Evolutionary conservation across 1,140 invertebrate species (phyloP).

Genomic region (Tetramorium alpestre): DNA sequence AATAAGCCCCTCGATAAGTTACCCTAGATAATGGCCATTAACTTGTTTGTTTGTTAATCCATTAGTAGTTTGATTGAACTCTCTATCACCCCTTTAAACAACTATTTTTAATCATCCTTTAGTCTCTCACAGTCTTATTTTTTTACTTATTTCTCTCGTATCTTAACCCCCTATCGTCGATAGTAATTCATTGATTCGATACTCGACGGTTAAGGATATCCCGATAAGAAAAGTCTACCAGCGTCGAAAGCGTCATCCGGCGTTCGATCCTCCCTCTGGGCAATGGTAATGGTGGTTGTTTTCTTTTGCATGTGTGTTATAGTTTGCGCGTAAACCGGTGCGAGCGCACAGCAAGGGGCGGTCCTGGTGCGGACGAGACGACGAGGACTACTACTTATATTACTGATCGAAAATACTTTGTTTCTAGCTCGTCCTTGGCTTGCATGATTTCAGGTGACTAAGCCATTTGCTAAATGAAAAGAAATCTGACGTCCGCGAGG

Average conservation of each 20-base stretch:
- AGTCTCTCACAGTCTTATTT: conserved; percentile 27
- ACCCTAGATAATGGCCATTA: conserved; percentile 38
- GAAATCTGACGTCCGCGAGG: conserved; percentile 60
- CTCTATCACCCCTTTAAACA: conserved; percentile 1
- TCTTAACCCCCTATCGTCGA: not conserved
- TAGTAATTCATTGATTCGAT: conserved; percentile 16
- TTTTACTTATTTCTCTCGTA: conserved; percentile 9
- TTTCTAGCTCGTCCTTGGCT: conserved; percentile 80
- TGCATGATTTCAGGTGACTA: conserved; percentile 82
- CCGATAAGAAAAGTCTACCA: conserved; percentile 44
- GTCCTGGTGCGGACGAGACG: conserved; percentile 76
- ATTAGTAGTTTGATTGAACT: conserved; percentile 53
- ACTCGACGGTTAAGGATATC: conserved; percentile 24
- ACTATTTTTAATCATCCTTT: conserved; percentile 11
- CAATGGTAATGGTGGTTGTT: conserved; percentile 78
- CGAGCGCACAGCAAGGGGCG: conserved; percentile 78
- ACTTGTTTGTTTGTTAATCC: conserved; percentile 24
- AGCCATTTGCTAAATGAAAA: conserved; percentile 74
- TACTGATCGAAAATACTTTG: conserved; percentile 82
- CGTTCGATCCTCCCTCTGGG: conserved; percentile 27
- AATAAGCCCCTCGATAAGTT: conserved; percentile 20
- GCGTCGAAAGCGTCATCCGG: conserved; percentile 23
- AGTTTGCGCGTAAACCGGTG: conserved; percentile 79
- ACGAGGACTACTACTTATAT: conserved; percentile 84
- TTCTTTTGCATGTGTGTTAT: conserved; percentile 84